Conservation (phyloP, 2,888 invertebrate species). For the Harpalus rubripes region DNA sequence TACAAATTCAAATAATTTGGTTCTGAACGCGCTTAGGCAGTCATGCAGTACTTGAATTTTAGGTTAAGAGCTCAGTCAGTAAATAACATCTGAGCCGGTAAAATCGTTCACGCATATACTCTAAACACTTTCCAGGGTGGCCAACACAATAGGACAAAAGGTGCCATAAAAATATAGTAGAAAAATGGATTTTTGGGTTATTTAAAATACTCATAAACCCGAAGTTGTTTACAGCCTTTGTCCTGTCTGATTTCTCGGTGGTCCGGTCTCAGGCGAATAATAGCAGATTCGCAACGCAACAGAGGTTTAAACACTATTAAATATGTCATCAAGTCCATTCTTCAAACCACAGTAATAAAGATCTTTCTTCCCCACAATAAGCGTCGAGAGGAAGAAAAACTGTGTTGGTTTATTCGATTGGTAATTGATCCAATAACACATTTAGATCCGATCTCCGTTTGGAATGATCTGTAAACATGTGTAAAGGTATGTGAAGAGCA, state of each 20-base stretch:
- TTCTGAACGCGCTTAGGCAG: no score
- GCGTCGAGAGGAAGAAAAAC: background rate
- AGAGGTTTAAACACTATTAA: conserved; percentile 30
- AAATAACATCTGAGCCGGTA: conserved; percentile 7
- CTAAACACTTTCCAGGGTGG: conserved; percentile 57
- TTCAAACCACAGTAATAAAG: conserved; percentile 1
- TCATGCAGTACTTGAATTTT: background rate
- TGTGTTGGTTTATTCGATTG: background rate
- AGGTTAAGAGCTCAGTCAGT: background rate
- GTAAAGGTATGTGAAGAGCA: conserved; percentile 25
- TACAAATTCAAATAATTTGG: no score
- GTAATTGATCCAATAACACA: conserved; percentile 27
- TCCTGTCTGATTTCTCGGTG: conserved; percentile 36
- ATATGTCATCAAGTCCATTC: conserved; percentile 24
- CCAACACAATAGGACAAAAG: conserved; percentile 69
- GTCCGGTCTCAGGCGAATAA: conserved; percentile 24
- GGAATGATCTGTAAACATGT: conserved; percentile 33
- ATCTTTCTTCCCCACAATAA: background rate
- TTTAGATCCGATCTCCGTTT: conserved; percentile 12
- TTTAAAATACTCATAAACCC: conserved; percentile 64
- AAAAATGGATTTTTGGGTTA: conserved; percentile 70
- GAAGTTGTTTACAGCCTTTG: conserved; percentile 54
- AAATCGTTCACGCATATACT: conserved; percentile 41
- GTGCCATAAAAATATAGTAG: conserved; percentile 71
- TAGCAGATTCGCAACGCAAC: conserved; percentile 25